Conservation (phyloP, 2,888 invertebrate genomes). For the Clusia tigrina region DNA sequence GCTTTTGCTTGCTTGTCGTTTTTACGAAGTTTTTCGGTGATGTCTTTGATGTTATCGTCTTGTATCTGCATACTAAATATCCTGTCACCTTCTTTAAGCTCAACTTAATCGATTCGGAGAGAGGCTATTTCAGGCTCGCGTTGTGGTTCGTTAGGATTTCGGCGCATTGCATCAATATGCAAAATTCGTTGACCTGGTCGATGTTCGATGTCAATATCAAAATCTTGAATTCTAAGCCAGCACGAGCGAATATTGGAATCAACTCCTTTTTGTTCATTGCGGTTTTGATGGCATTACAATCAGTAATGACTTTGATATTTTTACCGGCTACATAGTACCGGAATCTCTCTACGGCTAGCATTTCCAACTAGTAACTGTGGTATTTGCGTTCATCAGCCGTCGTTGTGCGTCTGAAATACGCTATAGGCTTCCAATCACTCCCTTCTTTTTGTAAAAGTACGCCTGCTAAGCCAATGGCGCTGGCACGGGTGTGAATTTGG, state of each 20-base stretch:
- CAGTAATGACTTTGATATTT: conserved; percentile 21
- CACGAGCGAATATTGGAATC: conserved; percentile 34
- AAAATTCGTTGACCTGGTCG: conserved; percentile 25
- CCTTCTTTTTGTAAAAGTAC: conserved; percentile 18
- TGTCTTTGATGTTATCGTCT: conserved; percentile 10
- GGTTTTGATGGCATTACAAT: conserved; percentile 24
- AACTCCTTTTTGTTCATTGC: conserved; percentile 24
- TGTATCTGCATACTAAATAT: conserved; percentile 16
- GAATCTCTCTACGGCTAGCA: conserved; percentile 32
- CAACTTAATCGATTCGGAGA: neutral
- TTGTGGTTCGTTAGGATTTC: conserved; percentile 17
- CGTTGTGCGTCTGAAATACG: conserved; percentile 21
- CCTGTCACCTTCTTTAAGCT: neutral
- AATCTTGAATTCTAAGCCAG: conserved; percentile 36
- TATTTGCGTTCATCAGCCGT: conserved; percentile 33
- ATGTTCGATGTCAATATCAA: conserved; percentile 32
- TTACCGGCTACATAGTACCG: conserved; percentile 33
- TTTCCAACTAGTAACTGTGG: conserved; percentile 54
- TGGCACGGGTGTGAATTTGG: conserved; percentile 19
- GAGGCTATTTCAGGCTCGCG: conserved; percentile 13
- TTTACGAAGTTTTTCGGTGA: neutral
- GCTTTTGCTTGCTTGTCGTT: too few relatives aligned
- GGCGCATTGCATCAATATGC: conserved; percentile 28
- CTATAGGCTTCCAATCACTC: conserved; percentile 20
- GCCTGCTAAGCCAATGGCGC: conserved; percentile 9